Evolutionary conservation across 2,888 invertebrate species (phyloP).

Genomic region (Mythimna ferrago): DNA sequence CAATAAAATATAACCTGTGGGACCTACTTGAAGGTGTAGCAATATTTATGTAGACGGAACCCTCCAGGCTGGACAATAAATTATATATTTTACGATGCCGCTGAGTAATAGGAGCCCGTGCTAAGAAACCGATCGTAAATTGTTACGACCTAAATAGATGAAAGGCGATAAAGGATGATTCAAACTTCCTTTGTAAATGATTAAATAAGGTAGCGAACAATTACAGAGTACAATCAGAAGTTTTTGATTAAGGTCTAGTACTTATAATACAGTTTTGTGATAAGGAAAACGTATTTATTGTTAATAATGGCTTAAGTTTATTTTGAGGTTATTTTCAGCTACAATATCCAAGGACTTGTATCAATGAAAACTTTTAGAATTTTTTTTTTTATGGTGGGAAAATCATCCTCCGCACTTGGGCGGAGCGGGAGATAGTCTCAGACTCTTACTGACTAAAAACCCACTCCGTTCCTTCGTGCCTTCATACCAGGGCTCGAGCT

Average conservation of each 20-base stretch:
- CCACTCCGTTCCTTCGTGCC: too few relatives aligned
- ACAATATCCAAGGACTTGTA: background rate
- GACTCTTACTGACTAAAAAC: too few relatives aligned
- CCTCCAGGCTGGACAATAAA: slow-evolving; percentile 74
- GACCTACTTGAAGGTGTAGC: slow-evolving; percentile 71
- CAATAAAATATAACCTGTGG: slow-evolving; percentile 79
- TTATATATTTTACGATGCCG: slow-evolving; percentile 86
- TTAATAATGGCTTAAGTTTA: background rate
- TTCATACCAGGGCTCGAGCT: too few relatives aligned
- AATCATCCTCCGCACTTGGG: too few relatives aligned
- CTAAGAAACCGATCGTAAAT: slow-evolving; percentile 77
- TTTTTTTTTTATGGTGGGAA: too few relatives aligned
- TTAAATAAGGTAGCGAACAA: slow-evolving; percentile 40
- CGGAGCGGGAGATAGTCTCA: too few relatives aligned
- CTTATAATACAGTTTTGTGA: slow-evolving; percentile 11
- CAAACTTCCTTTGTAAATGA: slow-evolving; percentile 62
- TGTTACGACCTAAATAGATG: slow-evolving; percentile 77
- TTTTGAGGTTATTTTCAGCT: background rate
- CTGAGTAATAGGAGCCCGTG: slow-evolving; percentile 83
- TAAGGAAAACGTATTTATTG: background rate
- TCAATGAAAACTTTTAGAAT: background rate
- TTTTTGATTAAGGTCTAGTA: slow-evolving; percentile 21
- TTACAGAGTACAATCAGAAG: slow-evolving; percentile 19
- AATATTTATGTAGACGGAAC: slow-evolving; percentile 76
- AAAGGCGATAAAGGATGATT: slow-evolving; percentile 71